phyloP scores from a whole-genome alignment of 1,140 invertebrate genomes.

The Latrodectus geometricus region DNA sequence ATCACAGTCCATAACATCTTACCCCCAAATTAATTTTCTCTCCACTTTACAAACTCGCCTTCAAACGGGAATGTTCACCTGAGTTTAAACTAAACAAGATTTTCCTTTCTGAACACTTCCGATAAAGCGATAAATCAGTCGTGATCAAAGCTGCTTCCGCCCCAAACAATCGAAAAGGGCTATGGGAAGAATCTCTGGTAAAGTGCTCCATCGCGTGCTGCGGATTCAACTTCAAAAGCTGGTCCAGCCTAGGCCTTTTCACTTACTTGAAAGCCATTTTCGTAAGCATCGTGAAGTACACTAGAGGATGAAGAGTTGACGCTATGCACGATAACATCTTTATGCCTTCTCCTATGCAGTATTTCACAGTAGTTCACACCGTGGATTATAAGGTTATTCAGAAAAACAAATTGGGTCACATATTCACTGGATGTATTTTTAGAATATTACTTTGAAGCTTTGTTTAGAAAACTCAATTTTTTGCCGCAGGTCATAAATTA shows the following conservation, averaged over 20 bases:
- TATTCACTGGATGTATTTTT: too few relatives aligned
- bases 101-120: background rate
- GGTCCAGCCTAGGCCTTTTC: slow-evolving; percentile 42
- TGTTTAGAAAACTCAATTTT: too few relatives aligned
- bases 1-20: too few relatives aligned
- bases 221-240: slow-evolving; percentile 3
- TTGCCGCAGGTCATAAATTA: too few relatives aligned
- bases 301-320: slow-evolving; percentile 35
- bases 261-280: slow-evolving; percentile 56
- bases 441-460: too few relatives aligned
- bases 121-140: slow-evolving; percentile 44
- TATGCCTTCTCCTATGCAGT: slow-evolving; percentile 8
- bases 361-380: too few relatives aligned
- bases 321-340: slow-evolving; percentile 38
- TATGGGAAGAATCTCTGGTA: background rate
- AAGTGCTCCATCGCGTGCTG: slow-evolving; percentile 34
- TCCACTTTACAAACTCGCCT: too few relatives aligned
- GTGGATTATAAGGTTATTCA: too few relatives aligned
- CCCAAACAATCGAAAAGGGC: background rate
- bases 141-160: slow-evolving; percentile 23
- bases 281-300: slow-evolving; percentile 16
- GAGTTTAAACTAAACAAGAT: background rate
- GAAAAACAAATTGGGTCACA: too few relatives aligned
- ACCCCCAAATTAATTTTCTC: too few relatives aligned
- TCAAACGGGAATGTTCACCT: too few relatives aligned